Percentiles rank a stretch among this genome's conserved stretches.
These are phyloP conservation scores for Hemichromis elongatus DNA, from an alignment of 2,113 vertebrate species.

Conservation along the genomic window DNA sequence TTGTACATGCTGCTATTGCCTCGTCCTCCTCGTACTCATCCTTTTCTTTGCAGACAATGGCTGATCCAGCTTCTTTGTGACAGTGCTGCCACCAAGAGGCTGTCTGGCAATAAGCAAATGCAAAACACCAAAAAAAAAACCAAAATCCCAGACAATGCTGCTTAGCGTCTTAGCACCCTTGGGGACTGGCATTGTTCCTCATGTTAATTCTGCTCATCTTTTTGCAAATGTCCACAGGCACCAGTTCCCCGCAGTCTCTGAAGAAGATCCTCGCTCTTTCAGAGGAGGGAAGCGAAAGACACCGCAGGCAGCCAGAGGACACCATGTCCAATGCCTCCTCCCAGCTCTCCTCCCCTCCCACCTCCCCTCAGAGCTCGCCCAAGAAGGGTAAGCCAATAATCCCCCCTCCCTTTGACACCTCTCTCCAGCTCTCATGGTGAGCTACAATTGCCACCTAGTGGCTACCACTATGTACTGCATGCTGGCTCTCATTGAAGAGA, in stretches of 20 bases:
- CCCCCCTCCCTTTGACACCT: background rate
- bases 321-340: constrained; percentile 86
- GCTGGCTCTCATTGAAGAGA: background rate
- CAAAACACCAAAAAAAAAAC: background rate
- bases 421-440: background rate
- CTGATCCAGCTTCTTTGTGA: background rate
- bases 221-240: constrained; percentile 73
- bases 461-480: background rate
- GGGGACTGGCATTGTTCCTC: background rate
- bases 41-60: constrained; percentile 24
- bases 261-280: constrained; percentile 98
- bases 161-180: background rate
- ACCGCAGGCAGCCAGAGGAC: constrained; percentile 86
- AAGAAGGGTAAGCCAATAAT: constrained; percentile 86
- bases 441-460: constrained; percentile 43
- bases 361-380: constrained; percentile 93
- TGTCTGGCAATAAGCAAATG: background rate
- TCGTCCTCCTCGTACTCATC: background rate
- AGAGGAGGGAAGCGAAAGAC: constrained; percentile 88
- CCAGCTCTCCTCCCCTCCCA: constrained; percentile 89
- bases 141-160: constrained; percentile 29
- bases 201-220: constrained; percentile 32
- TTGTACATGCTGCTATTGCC: background rate
- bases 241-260: constrained; percentile 95
- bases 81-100: constrained; percentile 51